Evolutionary conservation across 30 jellyfish, hydroid and myxozoan species (phyloP).

Genomic region (Morbakka virulenta): DNA sequence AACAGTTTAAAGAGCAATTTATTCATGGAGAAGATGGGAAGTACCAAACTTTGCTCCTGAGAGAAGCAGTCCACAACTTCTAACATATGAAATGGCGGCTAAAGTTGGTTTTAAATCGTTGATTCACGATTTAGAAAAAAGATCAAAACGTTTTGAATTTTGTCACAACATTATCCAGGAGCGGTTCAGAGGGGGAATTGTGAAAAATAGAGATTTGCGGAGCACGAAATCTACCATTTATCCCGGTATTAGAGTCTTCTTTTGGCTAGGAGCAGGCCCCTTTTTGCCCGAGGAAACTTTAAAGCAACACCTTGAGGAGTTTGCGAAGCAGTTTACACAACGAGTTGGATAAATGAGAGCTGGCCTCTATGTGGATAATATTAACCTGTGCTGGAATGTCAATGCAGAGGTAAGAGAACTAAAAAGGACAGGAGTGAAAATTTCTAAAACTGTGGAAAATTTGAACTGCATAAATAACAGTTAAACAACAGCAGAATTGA

Average conservation of each 20-base stretch:
- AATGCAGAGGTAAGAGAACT: constrained; percentile 5
- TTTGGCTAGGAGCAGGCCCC: constrained; percentile 53
- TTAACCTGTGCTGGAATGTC: constrained; percentile 1
- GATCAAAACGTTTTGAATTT: constrained; percentile 31
- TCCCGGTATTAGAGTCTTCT: constrained; percentile 49
- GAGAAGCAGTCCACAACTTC: constrained; percentile 28
- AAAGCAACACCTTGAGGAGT: constrained; percentile 38
- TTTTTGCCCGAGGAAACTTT: constrained; percentile 52
- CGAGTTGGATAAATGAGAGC: constrained; percentile 13
- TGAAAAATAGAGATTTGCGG: constrained; percentile 30
- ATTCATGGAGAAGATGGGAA: constrained; percentile 39
- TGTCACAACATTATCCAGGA: constrained; percentile 47
- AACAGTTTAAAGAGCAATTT: constrained; percentile 62
- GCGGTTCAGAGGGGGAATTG: constrained; percentile 51
- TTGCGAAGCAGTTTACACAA: not conserved
- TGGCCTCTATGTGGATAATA: constrained; percentile 46
- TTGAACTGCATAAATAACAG: constrained; percentile 61
- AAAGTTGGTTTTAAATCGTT: constrained; percentile 33
- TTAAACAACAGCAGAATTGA: constrained; percentile 37
- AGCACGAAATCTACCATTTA: not conserved
- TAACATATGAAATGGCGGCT: constrained; percentile 25
- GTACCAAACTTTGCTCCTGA: constrained; percentile 26
- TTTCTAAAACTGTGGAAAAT: constrained; percentile 42
- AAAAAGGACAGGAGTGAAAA: constrained; percentile 19
- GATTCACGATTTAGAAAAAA: constrained; percentile 13